Percentiles rank a stretch among this genome's conserved stretches.
These are phyloP conservation scores for Cataglyphis cursor DNA, from an alignment of 2,888 invertebrate species.

Conservation along the genomic window DNA sequence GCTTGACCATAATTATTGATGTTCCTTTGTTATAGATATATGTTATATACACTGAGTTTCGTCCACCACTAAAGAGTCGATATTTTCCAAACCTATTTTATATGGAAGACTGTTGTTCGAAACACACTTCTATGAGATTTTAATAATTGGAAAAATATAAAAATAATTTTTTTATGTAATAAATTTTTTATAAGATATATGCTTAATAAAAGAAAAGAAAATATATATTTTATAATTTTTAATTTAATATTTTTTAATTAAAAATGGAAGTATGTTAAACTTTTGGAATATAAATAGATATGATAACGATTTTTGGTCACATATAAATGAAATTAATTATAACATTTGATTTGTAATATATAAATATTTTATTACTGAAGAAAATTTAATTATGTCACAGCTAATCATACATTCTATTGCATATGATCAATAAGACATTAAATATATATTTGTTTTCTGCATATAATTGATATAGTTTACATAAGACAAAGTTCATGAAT, in stretches of 20 bases:
- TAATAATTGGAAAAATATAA: neutral
- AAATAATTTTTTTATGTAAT: no score
- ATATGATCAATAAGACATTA: neutral
- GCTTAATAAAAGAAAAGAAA: neutral
- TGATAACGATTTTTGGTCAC: neutral
- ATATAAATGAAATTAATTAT: neutral
- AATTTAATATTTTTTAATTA: neutral
- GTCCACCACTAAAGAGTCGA: neutral
- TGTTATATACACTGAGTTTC: neutral
- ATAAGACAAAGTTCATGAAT: neutral
- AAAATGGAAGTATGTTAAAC: neutral
- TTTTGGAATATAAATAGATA: neutral
- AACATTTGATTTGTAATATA: neutral
- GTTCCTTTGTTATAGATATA: neutral
- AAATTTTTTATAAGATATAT: neutral
- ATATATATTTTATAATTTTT: neutral
- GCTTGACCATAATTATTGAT: conserved; percentile 4
- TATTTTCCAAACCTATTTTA: neutral
- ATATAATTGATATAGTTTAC: neutral
- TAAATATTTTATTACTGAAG: neutral
- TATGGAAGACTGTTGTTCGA: neutral
- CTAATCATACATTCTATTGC: neutral
- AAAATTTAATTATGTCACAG: neutral
- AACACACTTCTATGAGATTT: neutral
- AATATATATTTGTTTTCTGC: neutral